Conservation (phyloP, 1,140 invertebrate species). For the Cecropterus lyciades region DNA sequence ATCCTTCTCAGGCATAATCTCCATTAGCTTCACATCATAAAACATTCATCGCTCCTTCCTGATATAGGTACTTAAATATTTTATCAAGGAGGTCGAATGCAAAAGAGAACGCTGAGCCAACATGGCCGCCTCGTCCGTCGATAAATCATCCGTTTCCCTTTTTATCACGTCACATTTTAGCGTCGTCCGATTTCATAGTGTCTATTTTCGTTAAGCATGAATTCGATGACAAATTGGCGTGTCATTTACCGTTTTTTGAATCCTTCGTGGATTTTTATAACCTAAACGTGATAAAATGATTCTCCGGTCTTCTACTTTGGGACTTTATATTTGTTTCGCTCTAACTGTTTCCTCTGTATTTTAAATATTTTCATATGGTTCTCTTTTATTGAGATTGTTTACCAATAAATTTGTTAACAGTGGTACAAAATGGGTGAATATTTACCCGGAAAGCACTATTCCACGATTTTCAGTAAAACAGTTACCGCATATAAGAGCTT, state of each 20-base stretch:
- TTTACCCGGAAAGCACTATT: background rate
- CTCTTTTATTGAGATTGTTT: background rate
- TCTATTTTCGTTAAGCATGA: conserved; percentile 52
- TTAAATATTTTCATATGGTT: background rate
- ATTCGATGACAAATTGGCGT: conserved; percentile 49
- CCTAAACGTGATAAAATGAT: conserved; percentile 11
- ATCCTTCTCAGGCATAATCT: background rate
- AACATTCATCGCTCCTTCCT: conserved; percentile 11
- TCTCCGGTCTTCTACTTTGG: background rate
- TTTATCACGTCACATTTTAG: conserved; percentile 37
- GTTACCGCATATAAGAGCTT: conserved; percentile 27
- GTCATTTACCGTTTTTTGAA: conserved; percentile 40
- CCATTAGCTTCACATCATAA: conserved; percentile 17
- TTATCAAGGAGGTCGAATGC: conserved; percentile 30
- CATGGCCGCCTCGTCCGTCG: conserved; percentile 26
- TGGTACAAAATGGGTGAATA: background rate
- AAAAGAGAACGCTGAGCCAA: conserved; percentile 27
- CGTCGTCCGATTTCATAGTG: conserved; percentile 45
- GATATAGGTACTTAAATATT: conserved; percentile 27
- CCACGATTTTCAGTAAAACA: conserved; percentile 26
- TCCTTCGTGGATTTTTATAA: conserved; percentile 27
- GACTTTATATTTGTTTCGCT: background rate
- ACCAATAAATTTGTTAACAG: background rate
- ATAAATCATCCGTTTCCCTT: conserved; percentile 43
- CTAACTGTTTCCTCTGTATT: background rate